Evolutionary conservation across 2,113 vertebrate genomes (phyloP).

Genomic region (Mus musculus): DNA sequence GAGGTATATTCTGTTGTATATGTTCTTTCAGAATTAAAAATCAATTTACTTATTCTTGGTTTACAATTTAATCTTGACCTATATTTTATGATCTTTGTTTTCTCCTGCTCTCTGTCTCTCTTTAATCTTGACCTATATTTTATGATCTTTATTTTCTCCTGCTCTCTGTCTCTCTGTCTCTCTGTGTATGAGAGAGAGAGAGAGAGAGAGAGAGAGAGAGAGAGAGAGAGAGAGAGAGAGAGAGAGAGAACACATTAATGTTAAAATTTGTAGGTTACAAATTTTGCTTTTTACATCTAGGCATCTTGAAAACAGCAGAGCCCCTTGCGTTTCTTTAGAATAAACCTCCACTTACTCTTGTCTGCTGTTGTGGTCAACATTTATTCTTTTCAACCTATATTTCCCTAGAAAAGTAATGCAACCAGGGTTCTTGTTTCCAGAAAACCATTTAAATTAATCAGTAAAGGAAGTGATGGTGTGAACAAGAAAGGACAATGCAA

Average conservation of each 20-base stretch:
- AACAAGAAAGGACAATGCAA: slow-evolving; percentile 18
- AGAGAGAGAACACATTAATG: background rate
- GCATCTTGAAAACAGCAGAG: background rate
- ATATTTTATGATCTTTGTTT: slow-evolving; percentile 39
- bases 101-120: background rate
- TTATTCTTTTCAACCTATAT: background rate
- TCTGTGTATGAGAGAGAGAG: no score
- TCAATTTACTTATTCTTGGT: background rate
- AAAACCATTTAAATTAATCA: slow-evolving; percentile 14
- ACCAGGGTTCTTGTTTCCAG: background rate
- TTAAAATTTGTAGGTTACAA: background rate
- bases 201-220: background rate
- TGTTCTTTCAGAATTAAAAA: slow-evolving; percentile 57
- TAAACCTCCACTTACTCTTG: background rate
- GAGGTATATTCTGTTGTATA: background rate
- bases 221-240: no score
- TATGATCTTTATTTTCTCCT: background rate
- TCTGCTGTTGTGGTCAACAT: slow-evolving; percentile 34
- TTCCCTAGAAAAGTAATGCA: slow-evolving; percentile 7
- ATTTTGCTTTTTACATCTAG: background rate
- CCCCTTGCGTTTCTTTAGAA: slow-evolving; percentile 19
- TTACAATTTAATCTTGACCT: slow-evolving; percentile 36
- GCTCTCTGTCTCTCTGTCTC: background rate
- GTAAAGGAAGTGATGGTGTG: background rate
- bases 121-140: slow-evolving; percentile 28